Base-by-base conservation (phyloP, 2,113 vertebrate genomes). In the Chascanopsetta lugubris region DNA sequence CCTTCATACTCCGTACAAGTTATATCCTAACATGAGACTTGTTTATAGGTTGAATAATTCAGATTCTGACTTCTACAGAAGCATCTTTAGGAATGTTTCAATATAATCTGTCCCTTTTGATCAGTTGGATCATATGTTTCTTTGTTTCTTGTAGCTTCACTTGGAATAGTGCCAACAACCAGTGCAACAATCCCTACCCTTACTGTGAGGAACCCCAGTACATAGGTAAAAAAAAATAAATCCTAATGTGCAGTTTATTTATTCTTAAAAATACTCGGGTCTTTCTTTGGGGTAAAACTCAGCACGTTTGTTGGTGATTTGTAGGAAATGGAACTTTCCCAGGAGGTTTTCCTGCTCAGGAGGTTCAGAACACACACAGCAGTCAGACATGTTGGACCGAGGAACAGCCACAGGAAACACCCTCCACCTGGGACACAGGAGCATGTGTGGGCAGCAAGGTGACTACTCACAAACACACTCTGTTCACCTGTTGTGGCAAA, bases 401-500 rank as follows among this genome's bases (percentile, higher is more conserved):
- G 61, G 91, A 92, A n/a, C 77, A 77, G 32, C 48, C 84, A 22
- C 91, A 90, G 57, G 89, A 92, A 22, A 55, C 79, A 0, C 82
- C 91, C 20, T 76, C 86, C 0, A 49, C 89, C 57, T 94, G 93
- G 93, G 91, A 91, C 63, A 79, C 88, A 5, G 83, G 87, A 15
- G 82, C 88, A 67, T 92, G 89, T 51, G 87, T 93, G 45, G 90
- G 88, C 75, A 91, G 87, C 89, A 93, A 93, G 92, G 93, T 93
- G 67, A 88, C 32, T 0, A 40, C 38, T 29, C 58, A 13, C 3
- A 21, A 18, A 11, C 34, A 1, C 34, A 36, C 1, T 13, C 11
- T 1, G 12, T 4, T 5, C 4, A 15, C 34, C 34, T 36, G 17
- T 38, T 30, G 17, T 27, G 26, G 47, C 25, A 43, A 10, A 18